These are phyloP conservation scores for Puffinus mauretanicus DNA, from an alignment of 2,113 vertebrate species.

Conservation along the genomic window DNA sequence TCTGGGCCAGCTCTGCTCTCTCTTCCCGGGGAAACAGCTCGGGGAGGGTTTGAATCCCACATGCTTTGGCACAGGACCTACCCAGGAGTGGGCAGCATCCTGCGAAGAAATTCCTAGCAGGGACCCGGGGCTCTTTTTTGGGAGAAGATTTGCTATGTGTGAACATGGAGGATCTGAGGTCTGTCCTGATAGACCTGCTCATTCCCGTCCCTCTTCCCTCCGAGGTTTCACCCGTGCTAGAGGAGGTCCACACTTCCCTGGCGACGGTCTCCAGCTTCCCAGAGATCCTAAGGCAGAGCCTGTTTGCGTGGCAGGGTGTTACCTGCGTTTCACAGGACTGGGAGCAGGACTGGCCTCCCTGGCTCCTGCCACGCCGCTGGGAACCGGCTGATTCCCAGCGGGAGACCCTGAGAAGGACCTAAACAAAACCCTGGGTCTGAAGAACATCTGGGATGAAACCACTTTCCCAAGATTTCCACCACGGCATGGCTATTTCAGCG, in stretches of 20 bases:
- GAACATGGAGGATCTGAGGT: fast-evolving
- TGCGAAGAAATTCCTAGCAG: neutral
- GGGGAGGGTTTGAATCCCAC: neutral
- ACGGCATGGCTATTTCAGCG: fast-evolving
- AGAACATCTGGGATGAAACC: neutral
- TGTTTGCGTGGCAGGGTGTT: neutral
- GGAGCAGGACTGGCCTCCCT: neutral
- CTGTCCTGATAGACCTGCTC: neutral
- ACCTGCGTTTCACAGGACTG: neutral
- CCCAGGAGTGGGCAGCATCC: neutral
- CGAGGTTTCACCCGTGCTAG: fast-evolving
- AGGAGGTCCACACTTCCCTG: neutral
- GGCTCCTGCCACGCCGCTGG: neutral
- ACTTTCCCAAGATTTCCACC: neutral
- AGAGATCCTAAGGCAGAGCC: neutral
- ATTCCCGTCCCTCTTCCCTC: neutral
- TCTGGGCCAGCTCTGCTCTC: neutral
- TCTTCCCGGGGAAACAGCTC: neutral
- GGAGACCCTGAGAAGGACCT: neutral
- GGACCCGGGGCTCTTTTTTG: fast-evolving
- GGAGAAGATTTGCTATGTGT: fast-evolving
- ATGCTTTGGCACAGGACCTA: fast-evolving
- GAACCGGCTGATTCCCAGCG: neutral
- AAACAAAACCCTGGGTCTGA: neutral
- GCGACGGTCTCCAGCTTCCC: neutral